A percentile compares a stretch with the other conserved stretches of the same genome.
phyloP scores from a whole-genome alignment of 1,140 invertebrate genomes.

The Lasioglossum baleicum region DNA sequence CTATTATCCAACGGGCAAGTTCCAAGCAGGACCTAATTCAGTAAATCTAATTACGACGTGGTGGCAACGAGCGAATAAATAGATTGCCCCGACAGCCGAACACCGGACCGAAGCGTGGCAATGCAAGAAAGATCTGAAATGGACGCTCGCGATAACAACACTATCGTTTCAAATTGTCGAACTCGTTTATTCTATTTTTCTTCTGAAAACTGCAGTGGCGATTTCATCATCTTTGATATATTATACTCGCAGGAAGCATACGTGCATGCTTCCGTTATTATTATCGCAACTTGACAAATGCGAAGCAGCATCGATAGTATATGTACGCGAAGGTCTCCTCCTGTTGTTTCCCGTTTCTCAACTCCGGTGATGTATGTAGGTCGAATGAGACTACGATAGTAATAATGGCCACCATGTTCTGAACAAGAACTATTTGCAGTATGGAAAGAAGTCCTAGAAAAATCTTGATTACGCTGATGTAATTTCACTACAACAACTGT shows the following conservation, averaged over 20 bases:
- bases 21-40: background rate
- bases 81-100: slow-evolving; percentile 9
- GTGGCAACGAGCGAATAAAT: slow-evolving; percentile 28
- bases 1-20: background rate
- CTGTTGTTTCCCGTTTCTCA: background rate
- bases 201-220: too few relatives aligned
- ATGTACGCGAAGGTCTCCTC: background rate
- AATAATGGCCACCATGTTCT: background rate
- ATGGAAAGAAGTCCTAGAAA: background rate
- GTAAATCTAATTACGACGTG: slow-evolving; percentile 35
- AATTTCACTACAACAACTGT: too few relatives aligned
- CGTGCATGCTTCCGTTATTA: slow-evolving; percentile 14
- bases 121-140: background rate
- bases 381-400: background rate
- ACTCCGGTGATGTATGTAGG: background rate
- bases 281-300: slow-evolving; percentile 25
- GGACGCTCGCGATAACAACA: background rate
- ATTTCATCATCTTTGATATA: background rate
- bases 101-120: background rate
- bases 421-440: too few relatives aligned
- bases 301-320: background rate
- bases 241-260: slow-evolving; percentile 10
- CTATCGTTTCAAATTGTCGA: background rate
- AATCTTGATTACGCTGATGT: background rate
- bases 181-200: too few relatives aligned